phyloP scores from a whole-genome alignment of 2,113 vertebrate genomes.

The Serinus canaria region DNA sequence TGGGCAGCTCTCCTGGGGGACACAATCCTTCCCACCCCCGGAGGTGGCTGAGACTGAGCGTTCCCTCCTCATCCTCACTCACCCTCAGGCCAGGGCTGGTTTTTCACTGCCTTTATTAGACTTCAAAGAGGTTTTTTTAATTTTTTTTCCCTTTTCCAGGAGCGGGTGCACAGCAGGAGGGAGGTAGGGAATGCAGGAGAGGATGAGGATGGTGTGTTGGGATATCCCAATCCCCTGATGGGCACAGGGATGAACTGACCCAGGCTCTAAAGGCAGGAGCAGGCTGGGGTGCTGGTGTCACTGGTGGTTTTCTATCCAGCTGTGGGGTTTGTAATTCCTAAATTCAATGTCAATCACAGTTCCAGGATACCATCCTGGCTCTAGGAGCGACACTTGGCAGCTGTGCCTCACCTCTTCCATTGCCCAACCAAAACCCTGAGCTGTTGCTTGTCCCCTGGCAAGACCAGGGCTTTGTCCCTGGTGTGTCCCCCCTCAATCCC shows the following conservation, averaged over 20 bases:
- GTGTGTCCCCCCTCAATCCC: background rate
- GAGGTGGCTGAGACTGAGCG: background rate
- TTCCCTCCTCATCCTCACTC: background rate
- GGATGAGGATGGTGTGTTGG: background rate
- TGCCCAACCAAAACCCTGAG: background rate
- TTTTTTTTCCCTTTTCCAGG: background rate
- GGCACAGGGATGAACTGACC: background rate
- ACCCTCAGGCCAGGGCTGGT: background rate
- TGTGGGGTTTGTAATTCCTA: background rate
- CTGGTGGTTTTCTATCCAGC: background rate
- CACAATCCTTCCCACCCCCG: background rate
- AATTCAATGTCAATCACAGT: rapidly evolving
- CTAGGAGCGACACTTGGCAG: rapidly evolving
- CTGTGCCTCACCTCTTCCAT: background rate
- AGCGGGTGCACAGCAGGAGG: background rate
- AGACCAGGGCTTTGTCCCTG: background rate
- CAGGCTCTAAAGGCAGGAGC: background rate
- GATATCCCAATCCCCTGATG: background rate
- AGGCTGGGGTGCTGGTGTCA: background rate
- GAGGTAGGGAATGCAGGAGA: background rate
- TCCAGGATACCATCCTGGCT: background rate
- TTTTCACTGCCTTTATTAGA: conserved; percentile 19
- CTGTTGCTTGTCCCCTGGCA: background rate
- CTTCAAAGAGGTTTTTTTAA: background rate
- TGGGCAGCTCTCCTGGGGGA: rapidly evolving